Base-by-base conservation (phyloP, 2,113 vertebrate species). In the Rhynchomys soricoides region DNA sequence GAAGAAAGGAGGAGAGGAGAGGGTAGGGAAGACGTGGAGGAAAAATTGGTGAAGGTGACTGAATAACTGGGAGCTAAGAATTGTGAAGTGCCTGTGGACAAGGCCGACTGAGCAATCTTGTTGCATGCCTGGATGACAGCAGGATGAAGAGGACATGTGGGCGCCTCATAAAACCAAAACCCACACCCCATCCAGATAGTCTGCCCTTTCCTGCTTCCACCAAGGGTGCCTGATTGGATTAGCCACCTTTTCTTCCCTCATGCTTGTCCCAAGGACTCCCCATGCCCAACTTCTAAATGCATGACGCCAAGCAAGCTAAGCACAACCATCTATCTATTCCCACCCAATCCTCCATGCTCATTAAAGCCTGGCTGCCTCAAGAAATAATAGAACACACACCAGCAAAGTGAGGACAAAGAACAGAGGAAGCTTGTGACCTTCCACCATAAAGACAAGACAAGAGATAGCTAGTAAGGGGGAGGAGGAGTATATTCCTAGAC, bases 231-330 rank as follows among this genome's bases (percentile, higher is more conserved):
- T 11, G 43, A 82, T 1, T 59, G 31, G 13, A 52, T 31, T 7
- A 43, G 24, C 24, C 50, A 93, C 0, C 0, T 29, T 43, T 22
- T 83, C 43, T 48, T 29, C 71, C 2, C 2, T 15, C 16, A 3
- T 83, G 31, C 57, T 71, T 81, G 24, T 11, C 62, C 19, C 22
- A 12, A 34, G 45, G 50, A 16, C 6, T 74, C 26, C 19, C 79
- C 68, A 15, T 0, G 0, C 8, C 62, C 22, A 2, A 37, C 2
- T 21, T 12, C 45, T 17, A 24, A 45, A 24, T 0, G 15, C 21
- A 31, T 0, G 43, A 55, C 2, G 24, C 4, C 57, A 78, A 70
- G 79, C 45, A 85, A 81, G 12, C 40, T 29, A 81, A 87, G 37
- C 74, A 59, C 29, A 78, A 12, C 37, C 48, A 82, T 31, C 45